Conservation (phyloP, 2,888 invertebrate genomes). For the Balanococcus diminutus region DNA sequence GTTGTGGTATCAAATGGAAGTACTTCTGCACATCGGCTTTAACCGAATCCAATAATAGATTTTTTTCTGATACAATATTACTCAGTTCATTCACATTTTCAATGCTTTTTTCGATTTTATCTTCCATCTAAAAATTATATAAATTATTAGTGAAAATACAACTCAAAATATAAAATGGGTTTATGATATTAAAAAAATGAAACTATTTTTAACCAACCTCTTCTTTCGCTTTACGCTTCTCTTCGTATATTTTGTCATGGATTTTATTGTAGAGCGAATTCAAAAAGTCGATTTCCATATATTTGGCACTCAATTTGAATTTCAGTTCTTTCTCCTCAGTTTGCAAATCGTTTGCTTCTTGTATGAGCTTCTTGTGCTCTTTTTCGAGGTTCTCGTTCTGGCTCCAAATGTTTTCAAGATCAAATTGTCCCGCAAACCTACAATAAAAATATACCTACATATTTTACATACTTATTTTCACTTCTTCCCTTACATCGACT, state of each 20-base stretch:
- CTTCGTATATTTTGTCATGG: background rate
- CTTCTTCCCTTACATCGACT: no score
- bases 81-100: background rate
- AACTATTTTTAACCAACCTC: background rate
- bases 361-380: background rate
- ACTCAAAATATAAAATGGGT: background rate
- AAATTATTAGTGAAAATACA: background rate
- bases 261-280: background rate
- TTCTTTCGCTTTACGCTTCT: background rate
- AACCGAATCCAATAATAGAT: background rate
- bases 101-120: background rate
- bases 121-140: background rate
- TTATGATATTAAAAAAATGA: background rate
- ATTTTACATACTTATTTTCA: no score
- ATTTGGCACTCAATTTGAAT: background rate
- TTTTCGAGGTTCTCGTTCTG: background rate
- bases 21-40: background rate
- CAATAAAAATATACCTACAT: no score
- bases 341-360: background rate
- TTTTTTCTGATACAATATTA: background rate
- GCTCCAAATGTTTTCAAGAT: background rate
- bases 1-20: background rate
- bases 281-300: background rate
- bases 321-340: background rate
- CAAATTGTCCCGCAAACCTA: background rate